Percentiles rank a stretch among this genome's conserved stretches.
These are phyloP conservation scores for Ellobium chinense DNA, from an alignment of 2,888 invertebrate species.

Conservation along the genomic window DNA sequence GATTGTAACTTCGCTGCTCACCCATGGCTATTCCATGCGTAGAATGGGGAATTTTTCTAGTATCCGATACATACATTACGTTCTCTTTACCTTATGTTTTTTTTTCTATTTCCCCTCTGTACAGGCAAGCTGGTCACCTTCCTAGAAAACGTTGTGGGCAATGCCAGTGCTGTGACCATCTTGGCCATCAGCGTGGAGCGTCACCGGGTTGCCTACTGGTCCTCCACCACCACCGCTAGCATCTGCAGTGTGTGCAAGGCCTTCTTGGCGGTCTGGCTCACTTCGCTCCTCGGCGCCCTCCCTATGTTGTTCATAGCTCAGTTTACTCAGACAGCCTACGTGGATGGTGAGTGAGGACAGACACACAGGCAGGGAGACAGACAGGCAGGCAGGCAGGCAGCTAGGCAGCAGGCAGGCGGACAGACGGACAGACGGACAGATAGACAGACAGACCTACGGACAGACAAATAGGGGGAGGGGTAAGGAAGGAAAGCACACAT, in stretches of 20 bases:
- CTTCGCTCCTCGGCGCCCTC: conserved; percentile 79
- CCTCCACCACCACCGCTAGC: conserved; percentile 78
- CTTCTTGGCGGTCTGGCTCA: conserved; percentile 75
- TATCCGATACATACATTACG: too few relatives aligned
- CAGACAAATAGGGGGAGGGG: too few relatives aligned
- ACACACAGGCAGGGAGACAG: too few relatives aligned
- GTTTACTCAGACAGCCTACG: conserved; percentile 86
- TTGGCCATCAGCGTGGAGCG: conserved; percentile 95
- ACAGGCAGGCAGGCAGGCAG: too few relatives aligned
- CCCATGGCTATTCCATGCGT: too few relatives aligned
- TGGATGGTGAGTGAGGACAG: conserved; percentile 81
- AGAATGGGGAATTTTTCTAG: too few relatives aligned
- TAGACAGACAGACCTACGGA: too few relatives aligned
- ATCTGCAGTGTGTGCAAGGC: conserved; percentile 73
- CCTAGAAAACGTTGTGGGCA: conserved; percentile 93
- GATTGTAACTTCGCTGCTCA: too few relatives aligned
- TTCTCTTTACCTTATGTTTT: not conserved
- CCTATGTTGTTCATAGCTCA: conserved; percentile 91
- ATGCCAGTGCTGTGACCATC: conserved; percentile 94
- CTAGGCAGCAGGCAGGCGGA: too few relatives aligned
- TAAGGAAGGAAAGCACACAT: too few relatives aligned
- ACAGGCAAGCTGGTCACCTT: conserved; percentile 96
- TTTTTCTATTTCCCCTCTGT: conserved; percentile 71
- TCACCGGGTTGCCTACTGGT: conserved; percentile 93
- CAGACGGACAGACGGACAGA: too few relatives aligned